phyloP scores from a whole-genome alignment of 2,888 invertebrate species.

The Pseudococcus jackbeardsleyi region DNA sequence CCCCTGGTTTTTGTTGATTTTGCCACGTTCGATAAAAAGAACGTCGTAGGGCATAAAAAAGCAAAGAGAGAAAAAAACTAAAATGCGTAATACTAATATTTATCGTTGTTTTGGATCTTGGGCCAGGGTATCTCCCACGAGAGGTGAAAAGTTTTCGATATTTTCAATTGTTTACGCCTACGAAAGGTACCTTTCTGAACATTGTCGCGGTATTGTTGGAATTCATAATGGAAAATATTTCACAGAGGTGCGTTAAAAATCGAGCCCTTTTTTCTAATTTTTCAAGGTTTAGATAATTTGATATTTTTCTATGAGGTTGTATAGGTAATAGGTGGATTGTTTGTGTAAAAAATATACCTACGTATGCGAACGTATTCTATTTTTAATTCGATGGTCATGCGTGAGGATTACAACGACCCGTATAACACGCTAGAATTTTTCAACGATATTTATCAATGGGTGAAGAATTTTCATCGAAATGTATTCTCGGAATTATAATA shows the following conservation, averaged over 20 bases:
- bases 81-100: neutral
- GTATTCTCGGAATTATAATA: neutral
- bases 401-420: constrained; percentile 30
- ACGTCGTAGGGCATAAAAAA: neutral
- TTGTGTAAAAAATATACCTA: neutral
- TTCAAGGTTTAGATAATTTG: constrained; percentile 20
- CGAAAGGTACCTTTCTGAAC: neutral
- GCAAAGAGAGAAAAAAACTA: neutral
- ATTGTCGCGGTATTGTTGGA: neutral
- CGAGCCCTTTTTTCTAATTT: neutral
- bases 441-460: neutral
- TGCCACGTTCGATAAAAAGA: neutral
- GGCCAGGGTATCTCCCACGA: neutral
- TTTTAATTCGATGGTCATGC: constrained; percentile 28
- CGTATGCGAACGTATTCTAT: neutral
- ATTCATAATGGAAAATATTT: constrained; percentile 29
- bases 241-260: neutral
- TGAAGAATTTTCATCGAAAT: constrained; percentile 25
- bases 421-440: constrained; percentile 22
- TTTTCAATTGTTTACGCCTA: constrained; percentile 1
- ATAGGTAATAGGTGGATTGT: neutral
- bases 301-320: neutral
- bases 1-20: neutral
- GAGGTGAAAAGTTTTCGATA: constrained; percentile 8
- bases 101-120: neutral